A percentile compares a stretch with the other conserved stretches of the same genome.
phyloP scores from a whole-genome alignment of 1,140 invertebrate species.

The Danaus melanippus region DNA sequence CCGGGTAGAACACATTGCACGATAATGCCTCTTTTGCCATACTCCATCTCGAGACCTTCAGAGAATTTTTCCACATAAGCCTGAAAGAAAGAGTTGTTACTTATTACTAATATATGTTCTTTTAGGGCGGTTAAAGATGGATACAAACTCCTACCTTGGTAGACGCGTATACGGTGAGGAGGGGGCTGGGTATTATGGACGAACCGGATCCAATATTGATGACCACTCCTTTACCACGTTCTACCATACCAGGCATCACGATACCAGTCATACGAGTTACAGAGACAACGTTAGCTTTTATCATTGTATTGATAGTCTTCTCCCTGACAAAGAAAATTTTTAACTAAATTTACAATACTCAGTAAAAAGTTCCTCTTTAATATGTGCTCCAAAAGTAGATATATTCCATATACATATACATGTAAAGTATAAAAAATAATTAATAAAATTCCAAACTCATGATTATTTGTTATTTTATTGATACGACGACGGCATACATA shows the following conservation, averaged over 20 bases:
- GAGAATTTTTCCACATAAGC: constrained; percentile 91
- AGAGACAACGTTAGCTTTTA: constrained; percentile 82
- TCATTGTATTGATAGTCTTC: constrained; percentile 73
- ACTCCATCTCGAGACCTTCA: constrained; percentile 85
- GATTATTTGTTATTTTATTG: too few relatives aligned
- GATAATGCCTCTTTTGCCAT: constrained; percentile 82
- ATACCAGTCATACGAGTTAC: constrained; percentile 88
- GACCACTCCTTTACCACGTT: constrained; percentile 87
- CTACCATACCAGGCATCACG: constrained; percentile 91
- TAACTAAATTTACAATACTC: too few relatives aligned
- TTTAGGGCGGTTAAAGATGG: background rate
- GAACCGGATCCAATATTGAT: constrained; percentile 94
- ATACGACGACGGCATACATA: too few relatives aligned
- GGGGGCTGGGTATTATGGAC: constrained; percentile 84
- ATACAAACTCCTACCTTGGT: constrained; percentile 79
- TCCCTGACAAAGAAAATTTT: constrained; percentile 45
- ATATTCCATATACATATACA: too few relatives aligned
- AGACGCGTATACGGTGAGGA: constrained; percentile 90
- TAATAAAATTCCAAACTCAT: too few relatives aligned
- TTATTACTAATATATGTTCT: background rate
- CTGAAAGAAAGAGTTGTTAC: constrained; percentile 48
- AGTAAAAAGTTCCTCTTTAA: too few relatives aligned
- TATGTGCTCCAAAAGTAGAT: too few relatives aligned
- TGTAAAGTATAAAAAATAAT: too few relatives aligned
- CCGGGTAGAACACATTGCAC: constrained; percentile 90